phyloP scores from a whole-genome alignment of 2,113 vertebrate species.

The Notiomystis cincta region DNA sequence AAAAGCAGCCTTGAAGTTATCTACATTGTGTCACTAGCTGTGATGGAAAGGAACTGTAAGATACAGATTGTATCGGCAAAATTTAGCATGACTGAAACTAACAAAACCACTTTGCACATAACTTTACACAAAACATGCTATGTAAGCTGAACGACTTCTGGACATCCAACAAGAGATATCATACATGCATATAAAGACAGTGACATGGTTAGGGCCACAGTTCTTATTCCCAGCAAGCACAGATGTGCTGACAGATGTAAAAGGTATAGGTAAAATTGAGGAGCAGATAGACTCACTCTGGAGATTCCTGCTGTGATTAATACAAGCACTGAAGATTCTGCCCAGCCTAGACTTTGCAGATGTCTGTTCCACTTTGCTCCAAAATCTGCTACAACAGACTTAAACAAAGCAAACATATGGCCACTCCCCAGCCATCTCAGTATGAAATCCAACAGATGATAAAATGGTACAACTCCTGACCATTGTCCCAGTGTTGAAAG shows the following conservation, averaged over 20 bases:
- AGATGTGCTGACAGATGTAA: background rate
- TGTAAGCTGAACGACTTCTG: background rate
- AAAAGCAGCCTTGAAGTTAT: background rate
- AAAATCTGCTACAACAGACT: background rate
- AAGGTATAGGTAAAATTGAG: background rate
- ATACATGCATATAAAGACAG: background rate
- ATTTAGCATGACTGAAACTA: accelerated
- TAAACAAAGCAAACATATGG: background rate
- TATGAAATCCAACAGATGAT: background rate
- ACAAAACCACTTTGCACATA: background rate
- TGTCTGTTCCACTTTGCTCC: background rate
- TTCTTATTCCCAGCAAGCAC: background rate
- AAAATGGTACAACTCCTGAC: background rate
- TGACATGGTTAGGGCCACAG: background rate
- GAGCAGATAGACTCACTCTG: background rate
- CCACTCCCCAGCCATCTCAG: background rate
- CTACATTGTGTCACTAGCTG: background rate
- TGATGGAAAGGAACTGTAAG: background rate
- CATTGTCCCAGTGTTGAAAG: background rate
- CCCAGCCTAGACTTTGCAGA: background rate
- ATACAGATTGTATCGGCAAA: background rate
- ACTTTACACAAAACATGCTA: background rate
- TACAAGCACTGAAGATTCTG: background rate
- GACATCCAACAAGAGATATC: background rate
- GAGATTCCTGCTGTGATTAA: background rate